Evolutionary conservation across 2,113 vertebrate species (phyloP), one percentile per base, ranked within the genome.

Genomic region (Lagopus leucura): DNA sequence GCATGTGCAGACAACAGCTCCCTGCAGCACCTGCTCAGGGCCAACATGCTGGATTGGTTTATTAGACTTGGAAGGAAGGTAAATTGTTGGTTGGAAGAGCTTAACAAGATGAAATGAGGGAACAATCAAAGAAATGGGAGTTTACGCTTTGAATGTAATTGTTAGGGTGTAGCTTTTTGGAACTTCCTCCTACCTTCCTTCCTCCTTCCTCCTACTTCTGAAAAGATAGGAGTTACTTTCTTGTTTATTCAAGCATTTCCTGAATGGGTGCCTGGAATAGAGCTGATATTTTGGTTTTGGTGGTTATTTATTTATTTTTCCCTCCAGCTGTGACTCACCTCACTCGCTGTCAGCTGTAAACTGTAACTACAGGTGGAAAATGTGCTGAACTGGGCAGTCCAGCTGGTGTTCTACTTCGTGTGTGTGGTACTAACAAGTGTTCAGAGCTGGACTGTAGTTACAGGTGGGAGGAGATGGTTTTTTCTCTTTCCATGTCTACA

Each of bases 241-340:
- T 93, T 71, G 28, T 88, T 94, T 92, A 86, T 80, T 82, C 65
- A 93, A 78, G 72, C 57, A 7, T 93, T 96, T 93, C 92, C 81
- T 89, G 85, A 96, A 75, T 48, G 71, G 25, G 42, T 95, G 82
- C 78, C 71, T 88, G 74, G 69, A 94, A 42, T 28, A 90, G 27
- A 71, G 15, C 34, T 67, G 52, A 11, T 58, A 58, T 58, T 58
- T n/a, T 11, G 30, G 17, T n/a, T 58, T 20, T 58, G 55, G 30
- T 58, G 55, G 55, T n/a, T n/a, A 58, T 58, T 58, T 57, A 11
- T 43, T 43, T 55, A 71, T 72, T 82, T 80, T 52, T 27, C 8
- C 55, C 43, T 84, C 22, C 30, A 48, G 80, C 66, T 78, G 60
- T 94, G 95, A 94, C 70, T 96, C 90, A 90, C 74, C 86, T 95